Evolutionary conservation across 2,888 invertebrate genomes (phyloP), one percentile per base, ranked within the genome.

Genomic region (Parthenolecanium corni): DNA sequence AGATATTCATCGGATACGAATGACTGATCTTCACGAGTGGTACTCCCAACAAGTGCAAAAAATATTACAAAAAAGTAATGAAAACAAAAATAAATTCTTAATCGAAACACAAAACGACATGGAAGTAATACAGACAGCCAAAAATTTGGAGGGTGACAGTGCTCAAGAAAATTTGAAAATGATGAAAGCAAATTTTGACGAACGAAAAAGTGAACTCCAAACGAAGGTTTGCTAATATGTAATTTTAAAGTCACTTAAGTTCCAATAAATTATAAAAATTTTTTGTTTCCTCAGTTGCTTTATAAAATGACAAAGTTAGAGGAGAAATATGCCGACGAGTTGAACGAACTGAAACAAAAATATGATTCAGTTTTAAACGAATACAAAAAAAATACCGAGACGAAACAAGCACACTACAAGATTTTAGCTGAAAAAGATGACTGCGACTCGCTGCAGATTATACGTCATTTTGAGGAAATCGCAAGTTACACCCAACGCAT

Each of bases 391-490:
- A 70, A 68, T 64, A 74, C 71, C 1, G 71, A 69, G 52, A 69
- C 67, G 47, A 74, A 71, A 66, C 70, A 70, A 53, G 72, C 70
- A 36, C 73, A 72, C 57, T 76, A 73, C 66, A 73, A 72, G 2
- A 76, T 76, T 68, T 70, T 79, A 44, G 74, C 76, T 66, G 74
- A 74, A 65, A 74, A 78, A 63, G 80, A 82, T 67, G 77, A 79
- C 67, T 70, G 74, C 4, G 74, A 76, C 65, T 76, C 76, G 66
- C 71, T 73, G 49, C 20, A 38, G 16, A 61, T 61, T 14, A n/a
- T 16, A 24, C 9, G 24, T n/a, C 31, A 61, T n/a, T 61, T 51
- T 16, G 21, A 61, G n/a, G 25, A 49, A 24, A 40, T 61, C 14
- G 3, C 40, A 1, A 23, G 25, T 20, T 21, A 36, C 23, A 14